phyloP scores from a whole-genome alignment of 2,113 vertebrate species.

The Syrmaticus mikado region DNA sequence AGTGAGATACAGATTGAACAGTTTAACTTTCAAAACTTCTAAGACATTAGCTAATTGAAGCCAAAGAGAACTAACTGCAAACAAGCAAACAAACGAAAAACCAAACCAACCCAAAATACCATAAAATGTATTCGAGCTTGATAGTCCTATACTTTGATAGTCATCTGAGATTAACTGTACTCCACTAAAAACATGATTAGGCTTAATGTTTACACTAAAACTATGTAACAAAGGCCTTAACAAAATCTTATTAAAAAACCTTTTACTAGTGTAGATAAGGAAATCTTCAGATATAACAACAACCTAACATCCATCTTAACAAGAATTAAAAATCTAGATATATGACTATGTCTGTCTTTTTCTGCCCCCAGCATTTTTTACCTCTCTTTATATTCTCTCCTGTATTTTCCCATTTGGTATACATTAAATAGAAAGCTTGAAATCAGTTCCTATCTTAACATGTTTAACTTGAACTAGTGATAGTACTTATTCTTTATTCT shows the following conservation, averaged over 20 bases:
- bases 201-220: neutral
- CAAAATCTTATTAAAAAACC: neutral
- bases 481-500: neutral
- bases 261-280: neutral
- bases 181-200: neutral
- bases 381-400: neutral
- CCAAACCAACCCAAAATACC: neutral
- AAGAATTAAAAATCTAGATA: neutral
- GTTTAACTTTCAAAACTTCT: neutral
- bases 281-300: neutral
- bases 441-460: neutral
- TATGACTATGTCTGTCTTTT: neutral
- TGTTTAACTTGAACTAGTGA: neutral
- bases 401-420: neutral
- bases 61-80: neutral
- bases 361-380: rapidly evolving
- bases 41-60: neutral
- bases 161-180: neutral
- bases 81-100: neutral
- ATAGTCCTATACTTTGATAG: neutral
- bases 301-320: neutral
- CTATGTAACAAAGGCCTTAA: neutral
- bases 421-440: neutral
- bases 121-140: neutral
- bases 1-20: neutral